These are phyloP conservation scores for Danio tinwini DNA, from an alignment of 2,797 vertebrate species.

Conservation along the genomic window DNA sequence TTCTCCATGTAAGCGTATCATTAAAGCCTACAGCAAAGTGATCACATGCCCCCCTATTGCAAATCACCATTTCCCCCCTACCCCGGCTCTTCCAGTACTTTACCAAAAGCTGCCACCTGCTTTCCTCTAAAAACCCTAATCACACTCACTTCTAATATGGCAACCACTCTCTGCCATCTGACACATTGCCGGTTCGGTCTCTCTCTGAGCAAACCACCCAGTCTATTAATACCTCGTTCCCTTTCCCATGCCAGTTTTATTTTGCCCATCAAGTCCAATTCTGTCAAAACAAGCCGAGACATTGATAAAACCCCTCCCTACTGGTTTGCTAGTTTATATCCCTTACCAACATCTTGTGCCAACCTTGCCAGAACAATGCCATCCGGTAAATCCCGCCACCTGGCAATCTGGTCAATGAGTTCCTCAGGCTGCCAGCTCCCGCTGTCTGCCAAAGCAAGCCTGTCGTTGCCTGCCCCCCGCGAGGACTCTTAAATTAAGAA, in stretches of 20 bases:
- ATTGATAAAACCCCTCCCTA: conserved; percentile 51
- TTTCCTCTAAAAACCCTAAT: conserved; percentile 49
- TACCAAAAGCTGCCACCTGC: conserved; percentile 56
- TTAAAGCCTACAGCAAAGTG: conserved; percentile 32
- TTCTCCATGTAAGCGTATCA: conserved; percentile 39
- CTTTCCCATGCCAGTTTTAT: conserved; percentile 52
- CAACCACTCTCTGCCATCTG: conserved; percentile 63
- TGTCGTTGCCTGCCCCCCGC: conserved; percentile 57
- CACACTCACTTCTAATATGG: conserved; percentile 45
- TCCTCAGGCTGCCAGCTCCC: conserved; percentile 68
- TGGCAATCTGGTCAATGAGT: conserved; percentile 72
- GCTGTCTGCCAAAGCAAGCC: conserved; percentile 69
- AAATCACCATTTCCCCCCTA: conserved; percentile 25
- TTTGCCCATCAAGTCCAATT: conserved; percentile 46
- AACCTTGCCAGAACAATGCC: conserved; percentile 51
- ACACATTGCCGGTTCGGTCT: conserved; percentile 70
- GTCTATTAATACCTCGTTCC: conserved; percentile 73
- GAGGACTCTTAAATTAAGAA: conserved; percentile 76
- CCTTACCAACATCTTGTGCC: conserved; percentile 37
- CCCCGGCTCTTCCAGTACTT: conserved; percentile 23
- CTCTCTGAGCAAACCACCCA: conserved; percentile 60
- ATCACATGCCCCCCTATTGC: background rate
- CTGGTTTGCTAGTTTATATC: conserved; percentile 52
- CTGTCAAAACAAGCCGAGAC: conserved; percentile 43
- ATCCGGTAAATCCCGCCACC: conserved; percentile 67